Conservation (phyloP, 2,113 vertebrate species). For the Electrona antarctica region DNA sequence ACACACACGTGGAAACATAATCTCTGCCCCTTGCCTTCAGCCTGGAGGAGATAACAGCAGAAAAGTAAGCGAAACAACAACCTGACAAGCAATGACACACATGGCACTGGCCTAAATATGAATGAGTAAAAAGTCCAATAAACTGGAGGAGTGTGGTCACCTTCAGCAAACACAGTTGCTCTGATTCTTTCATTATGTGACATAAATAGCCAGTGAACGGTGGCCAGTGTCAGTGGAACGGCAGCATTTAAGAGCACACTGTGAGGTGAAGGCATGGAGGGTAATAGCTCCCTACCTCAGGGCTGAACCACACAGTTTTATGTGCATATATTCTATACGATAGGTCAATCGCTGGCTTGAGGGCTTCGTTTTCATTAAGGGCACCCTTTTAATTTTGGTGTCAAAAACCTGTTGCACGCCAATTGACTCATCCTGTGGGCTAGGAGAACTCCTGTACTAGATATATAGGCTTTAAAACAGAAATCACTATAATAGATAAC, state of each 20-base stretch:
- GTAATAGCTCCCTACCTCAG: conserved; percentile 35
- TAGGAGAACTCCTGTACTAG: conserved; percentile 35
- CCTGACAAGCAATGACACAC: no score
- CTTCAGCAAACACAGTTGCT: not conserved
- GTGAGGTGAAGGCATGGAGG: not conserved
- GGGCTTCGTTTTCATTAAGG: conserved; percentile 68
- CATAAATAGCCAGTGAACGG: conserved; percentile 32
- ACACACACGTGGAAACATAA: no score
- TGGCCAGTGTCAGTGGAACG: conserved; percentile 22
- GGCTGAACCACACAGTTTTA: conserved; percentile 49
- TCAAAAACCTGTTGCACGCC: conserved; percentile 60
- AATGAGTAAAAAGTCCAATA: no score
- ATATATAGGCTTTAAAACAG: conserved; percentile 61
- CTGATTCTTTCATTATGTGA: conserved; percentile 32
- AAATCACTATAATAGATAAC: conserved; percentile 60
- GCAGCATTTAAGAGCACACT: conserved; percentile 23
- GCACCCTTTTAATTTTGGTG: conserved; percentile 67
- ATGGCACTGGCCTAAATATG: no score
- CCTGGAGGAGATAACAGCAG: no score
- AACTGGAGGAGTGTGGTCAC: no score
- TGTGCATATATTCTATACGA: conserved; percentile 49
- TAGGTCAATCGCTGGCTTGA: conserved; percentile 36
- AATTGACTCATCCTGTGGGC: conserved; percentile 59
- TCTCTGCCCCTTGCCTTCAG: no score
- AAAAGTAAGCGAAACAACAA: no score